A percentile compares a stretch with the other conserved stretches of the same genome.
phyloP scores from a whole-genome alignment of 1,140 invertebrate species.

The Lethrus apterus region DNA sequence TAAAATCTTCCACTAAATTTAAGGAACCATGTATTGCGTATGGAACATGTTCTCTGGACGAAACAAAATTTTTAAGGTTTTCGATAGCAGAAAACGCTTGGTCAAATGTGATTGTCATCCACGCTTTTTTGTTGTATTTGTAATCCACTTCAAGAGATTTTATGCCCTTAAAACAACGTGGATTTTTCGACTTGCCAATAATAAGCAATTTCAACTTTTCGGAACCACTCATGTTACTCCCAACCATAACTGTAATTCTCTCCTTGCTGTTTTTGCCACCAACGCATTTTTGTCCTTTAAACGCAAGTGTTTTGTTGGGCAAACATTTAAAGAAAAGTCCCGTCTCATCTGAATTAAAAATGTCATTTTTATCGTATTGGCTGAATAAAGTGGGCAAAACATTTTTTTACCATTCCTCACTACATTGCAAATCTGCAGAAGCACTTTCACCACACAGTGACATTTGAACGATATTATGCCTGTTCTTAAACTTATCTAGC shows the following conservation, averaged over 20 bases:
- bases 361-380: conserved; percentile 2
- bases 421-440: conserved; percentile 12
- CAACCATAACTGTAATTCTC: conserved; percentile 34
- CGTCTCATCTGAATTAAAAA: conserved; percentile 13
- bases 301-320: conserved; percentile 1
- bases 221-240: conserved; percentile 34
- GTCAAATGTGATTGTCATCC: conserved; percentile 11
- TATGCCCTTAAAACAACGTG: conserved; percentile 26
- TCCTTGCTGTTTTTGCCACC: conserved; percentile 29
- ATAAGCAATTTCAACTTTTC: conserved; percentile 35
- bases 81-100: too few relatives aligned
- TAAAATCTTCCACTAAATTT: too few relatives aligned
- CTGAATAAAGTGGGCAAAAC: conserved; percentile 4
- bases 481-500: conserved; percentile 11
- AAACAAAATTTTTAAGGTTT: too few relatives aligned
- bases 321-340: conserved; percentile 5
- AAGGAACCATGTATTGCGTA: too few relatives aligned
- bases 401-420: conserved; percentile 18
- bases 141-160: conserved; percentile 5
- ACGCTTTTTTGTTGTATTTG: conserved; percentile 2
- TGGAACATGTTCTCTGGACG: too few relatives aligned
- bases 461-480: conserved; percentile 15
- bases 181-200: conserved; percentile 38
- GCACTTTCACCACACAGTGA: conserved; percentile 17
- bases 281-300: conserved; percentile 9